Conservation (phyloP, 2,797 vertebrate species). For the Spea hammondii region DNA sequence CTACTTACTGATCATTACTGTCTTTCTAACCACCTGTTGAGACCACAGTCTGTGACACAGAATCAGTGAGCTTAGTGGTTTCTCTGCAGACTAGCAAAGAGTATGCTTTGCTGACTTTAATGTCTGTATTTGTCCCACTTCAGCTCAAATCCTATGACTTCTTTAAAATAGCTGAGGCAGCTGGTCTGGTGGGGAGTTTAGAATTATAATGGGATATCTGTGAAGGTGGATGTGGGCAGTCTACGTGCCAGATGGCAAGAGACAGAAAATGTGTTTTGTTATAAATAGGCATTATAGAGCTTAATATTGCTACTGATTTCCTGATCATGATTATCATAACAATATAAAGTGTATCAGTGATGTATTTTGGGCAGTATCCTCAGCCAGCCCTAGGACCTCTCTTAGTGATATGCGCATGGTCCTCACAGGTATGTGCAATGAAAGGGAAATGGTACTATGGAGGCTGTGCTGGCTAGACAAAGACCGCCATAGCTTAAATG, state of each 20-base stretch:
- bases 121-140: conserved; percentile 22
- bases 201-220: conserved; percentile 37
- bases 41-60: conserved; percentile 19
- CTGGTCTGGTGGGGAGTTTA: conserved; percentile 42
- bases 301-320: not conserved
- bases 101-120: conserved; percentile 11
- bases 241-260: conserved; percentile 42
- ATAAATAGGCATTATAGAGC: not conserved
- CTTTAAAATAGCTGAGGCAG: conserved; percentile 42
- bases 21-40: conserved; percentile 29
- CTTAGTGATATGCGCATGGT: no score
- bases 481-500: no score
- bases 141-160: conserved; percentile 17
- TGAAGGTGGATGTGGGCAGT: conserved; percentile 40
- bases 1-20: conserved; percentile 39
- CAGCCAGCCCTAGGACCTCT: no score
- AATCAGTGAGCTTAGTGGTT: conserved; percentile 11
- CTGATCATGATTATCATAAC: not conserved
- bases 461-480: no score
- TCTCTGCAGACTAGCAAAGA: conserved; percentile 7
- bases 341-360: no score
- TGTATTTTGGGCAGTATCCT: no score
- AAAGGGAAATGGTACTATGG: no score
- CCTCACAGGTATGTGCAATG: no score
- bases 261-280: conserved; percentile 27